Evolutionary conservation across 2,113 vertebrate genomes (phyloP).

Genomic region (Hassar affinis): DNA sequence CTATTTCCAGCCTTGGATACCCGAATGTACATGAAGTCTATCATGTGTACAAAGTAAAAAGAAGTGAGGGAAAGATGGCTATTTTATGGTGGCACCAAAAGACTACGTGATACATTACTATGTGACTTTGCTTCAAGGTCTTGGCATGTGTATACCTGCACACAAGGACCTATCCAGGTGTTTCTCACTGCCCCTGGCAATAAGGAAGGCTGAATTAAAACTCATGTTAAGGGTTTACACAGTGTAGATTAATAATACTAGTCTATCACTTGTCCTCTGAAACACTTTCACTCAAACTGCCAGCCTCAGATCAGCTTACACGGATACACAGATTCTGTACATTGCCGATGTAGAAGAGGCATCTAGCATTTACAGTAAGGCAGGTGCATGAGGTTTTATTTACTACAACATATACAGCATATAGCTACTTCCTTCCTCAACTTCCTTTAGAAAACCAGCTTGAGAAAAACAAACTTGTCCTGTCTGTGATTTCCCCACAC

Average conservation of each 20-base stretch:
- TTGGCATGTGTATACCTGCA: neutral
- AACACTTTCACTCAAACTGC: neutral
- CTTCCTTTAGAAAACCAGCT: constrained; percentile 14
- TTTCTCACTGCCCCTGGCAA: neutral
- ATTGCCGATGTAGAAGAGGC: neutral
- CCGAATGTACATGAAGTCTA: neutral
- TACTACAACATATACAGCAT: constrained; percentile 5
- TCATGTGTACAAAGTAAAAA: neutral
- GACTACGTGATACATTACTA: neutral
- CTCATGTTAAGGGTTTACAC: neutral
- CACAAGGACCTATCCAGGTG: neutral
- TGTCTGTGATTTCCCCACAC: neutral
- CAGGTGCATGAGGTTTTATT: neutral
- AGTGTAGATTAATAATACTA: neutral
- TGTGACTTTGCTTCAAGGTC: neutral
- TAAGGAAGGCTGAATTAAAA: neutral
- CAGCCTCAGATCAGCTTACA: neutral
- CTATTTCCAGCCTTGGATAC: neutral
- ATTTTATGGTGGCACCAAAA: neutral
- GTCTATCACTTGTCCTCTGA: neutral
- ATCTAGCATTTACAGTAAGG: neutral
- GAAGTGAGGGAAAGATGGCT: neutral
- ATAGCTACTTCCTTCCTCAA: constrained; percentile 38
- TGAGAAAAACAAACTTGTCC: constrained; percentile 14
- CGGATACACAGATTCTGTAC: neutral